phyloP scores from a whole-genome alignment of 2,797 vertebrate species.

The Steatocranus sp. region DNA sequence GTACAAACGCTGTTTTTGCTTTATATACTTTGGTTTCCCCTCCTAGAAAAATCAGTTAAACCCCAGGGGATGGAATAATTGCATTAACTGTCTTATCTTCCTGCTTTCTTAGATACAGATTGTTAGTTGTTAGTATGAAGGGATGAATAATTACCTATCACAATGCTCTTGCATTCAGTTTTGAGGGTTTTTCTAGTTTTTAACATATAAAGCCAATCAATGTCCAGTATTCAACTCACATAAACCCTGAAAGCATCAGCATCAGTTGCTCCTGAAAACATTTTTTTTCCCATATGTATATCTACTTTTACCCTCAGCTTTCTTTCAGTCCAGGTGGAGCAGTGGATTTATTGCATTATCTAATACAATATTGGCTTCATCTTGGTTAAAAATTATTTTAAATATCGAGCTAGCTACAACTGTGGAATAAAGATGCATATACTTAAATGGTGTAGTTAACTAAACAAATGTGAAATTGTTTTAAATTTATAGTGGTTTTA shows the following conservation, averaged over 20 bases:
- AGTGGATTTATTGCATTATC: not conserved
- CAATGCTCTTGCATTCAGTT: not conserved
- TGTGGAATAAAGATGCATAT: not conserved
- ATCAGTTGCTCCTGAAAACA: not conserved
- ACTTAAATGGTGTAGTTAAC: accelerated
- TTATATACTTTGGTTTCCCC: too few relatives aligned
- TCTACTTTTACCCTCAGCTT: accelerated
- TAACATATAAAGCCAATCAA: not conserved
- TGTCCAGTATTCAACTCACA: not conserved
- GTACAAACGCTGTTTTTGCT: not conserved
- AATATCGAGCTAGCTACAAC: not conserved
- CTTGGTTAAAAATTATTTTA: not conserved
- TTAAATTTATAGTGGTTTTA: not conserved
- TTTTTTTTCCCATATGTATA: too few relatives aligned
- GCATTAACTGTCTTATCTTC: too few relatives aligned
- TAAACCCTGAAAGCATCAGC: not conserved
- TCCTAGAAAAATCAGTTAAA: too few relatives aligned
- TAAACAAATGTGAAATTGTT: not conserved
- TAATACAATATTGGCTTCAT: not conserved
- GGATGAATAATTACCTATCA: not conserved
- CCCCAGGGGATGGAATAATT: too few relatives aligned
- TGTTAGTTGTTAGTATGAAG: too few relatives aligned
- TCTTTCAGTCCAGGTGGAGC: not conserved
- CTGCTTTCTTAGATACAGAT: too few relatives aligned
- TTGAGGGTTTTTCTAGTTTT: not conserved